phyloP scores from a whole-genome alignment of 1,140 invertebrate genomes.

The Camponotus vicinus region DNA sequence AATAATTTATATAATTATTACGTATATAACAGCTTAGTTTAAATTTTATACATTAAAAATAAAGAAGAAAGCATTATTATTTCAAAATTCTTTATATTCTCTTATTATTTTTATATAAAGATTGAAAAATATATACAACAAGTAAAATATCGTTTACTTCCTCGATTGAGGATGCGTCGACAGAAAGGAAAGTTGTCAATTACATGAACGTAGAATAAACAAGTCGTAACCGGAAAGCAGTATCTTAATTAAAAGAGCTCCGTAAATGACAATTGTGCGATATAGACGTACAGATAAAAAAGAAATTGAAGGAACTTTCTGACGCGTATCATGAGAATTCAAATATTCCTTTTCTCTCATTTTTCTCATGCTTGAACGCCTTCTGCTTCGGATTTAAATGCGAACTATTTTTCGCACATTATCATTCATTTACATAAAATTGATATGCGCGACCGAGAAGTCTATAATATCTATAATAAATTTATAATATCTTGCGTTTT shows the following conservation, averaged over 20 bases:
- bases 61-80: background rate
- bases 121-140: background rate
- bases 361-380: background rate
- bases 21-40: background rate
- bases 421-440: background rate
- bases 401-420: background rate
- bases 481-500: too few species aligned
- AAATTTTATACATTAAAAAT: background rate
- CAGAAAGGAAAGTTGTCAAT: background rate
- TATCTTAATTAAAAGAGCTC: conserved; percentile 55
- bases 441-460: background rate
- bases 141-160: background rate
- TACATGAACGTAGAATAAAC: conserved; percentile 35
- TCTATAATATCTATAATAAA: background rate
- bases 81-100: background rate
- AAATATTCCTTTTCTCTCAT: background rate
- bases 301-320: background rate
- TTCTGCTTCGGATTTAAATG: background rate
- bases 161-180: background rate
- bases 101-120: background rate
- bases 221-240: conserved; percentile 47
- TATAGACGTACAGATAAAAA: conserved; percentile 68
- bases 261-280: conserved; percentile 54
- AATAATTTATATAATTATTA: background rate
- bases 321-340: background rate